Evolutionary conservation across 1,140 invertebrate genomes (phyloP), one percentile per base, ranked within the genome.

Genomic region (Drosophila bifasciata): DNA sequence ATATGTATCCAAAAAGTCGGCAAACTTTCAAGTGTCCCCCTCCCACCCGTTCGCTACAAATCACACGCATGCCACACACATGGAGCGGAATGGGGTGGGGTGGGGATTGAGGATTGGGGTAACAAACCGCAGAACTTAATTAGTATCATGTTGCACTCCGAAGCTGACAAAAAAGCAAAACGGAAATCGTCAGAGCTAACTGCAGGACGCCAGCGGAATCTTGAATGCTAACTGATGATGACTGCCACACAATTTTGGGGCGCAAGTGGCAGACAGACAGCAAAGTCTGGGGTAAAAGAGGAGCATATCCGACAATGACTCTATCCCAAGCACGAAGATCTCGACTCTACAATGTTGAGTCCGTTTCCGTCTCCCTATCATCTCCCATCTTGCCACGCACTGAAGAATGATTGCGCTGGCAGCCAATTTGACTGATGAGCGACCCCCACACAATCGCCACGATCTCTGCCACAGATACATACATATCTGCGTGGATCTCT

Each of bases 341-440:
- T 32, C n/a, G n/a, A n/a, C n/a, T n/a, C n/a, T n/a, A n/a, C n/a
- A n/a, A n/a, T n/a, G n/a, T n/a, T n/a, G n/a, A n/a, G n/a, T 25
- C 23, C 23, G 5, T 5, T 7, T 6, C 66, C 60, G 57, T 80
- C 76, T 62, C 53, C 56, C 46, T 46, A 52, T 46, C 28, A 6
- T 73, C 44, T 64, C 66, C 44, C 41, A 40, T 45, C 60, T 46
- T 49, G 43, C 44, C 32, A 21, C 16, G 46, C 39, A 41, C 21
- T 15, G 25, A 39, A 49, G 57, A 76, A 40, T 51, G 71, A 48
- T 64, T 55, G 70, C 51, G 69, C 79, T 76, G 79, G 67, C 72
- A 76, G 68, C 56, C 78, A 83, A 88, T 88, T 83, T 88, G 78
- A 79, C 45, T 88, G 83, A 88, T 88, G 83, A 88, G 63, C 79